These are phyloP conservation scores for Ormyrus labotus DNA, from an alignment of 2,888 invertebrate genomes.

Conservation along the genomic window DNA sequence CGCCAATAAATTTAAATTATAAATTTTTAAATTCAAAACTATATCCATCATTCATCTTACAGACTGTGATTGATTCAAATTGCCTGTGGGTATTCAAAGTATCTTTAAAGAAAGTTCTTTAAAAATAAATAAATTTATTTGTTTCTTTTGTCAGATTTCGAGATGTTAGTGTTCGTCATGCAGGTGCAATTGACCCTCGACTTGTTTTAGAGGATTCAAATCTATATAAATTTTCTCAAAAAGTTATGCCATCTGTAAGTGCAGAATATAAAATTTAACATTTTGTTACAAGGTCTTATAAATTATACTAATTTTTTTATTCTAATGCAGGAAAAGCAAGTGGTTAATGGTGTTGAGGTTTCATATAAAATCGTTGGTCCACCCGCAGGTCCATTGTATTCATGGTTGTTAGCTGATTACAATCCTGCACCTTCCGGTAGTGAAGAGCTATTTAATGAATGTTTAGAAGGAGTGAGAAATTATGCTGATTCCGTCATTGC, in stretches of 20 bases:
- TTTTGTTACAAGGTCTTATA: not conserved
- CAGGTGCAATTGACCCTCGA: conserved; percentile 52
- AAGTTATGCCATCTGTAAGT: conserved; percentile 57
- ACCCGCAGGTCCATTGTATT: conserved; percentile 58
- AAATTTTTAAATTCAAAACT: conserved; percentile 59
- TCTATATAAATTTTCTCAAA: conserved; percentile 56
- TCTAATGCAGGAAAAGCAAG: conserved; percentile 55
- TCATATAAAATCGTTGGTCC: conserved; percentile 62
- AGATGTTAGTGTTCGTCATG: conserved; percentile 59
- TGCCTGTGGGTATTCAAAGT: conserved; percentile 56
- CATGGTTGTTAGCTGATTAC: conserved; percentile 62
- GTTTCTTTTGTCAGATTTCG: conserved; percentile 54
- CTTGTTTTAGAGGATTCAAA: conserved; percentile 57
- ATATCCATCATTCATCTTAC: conserved; percentile 61
- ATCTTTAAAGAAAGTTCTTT: not conserved
- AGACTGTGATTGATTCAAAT: conserved; percentile 62
- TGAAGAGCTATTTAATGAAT: conserved; percentile 59
- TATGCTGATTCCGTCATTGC: conserved; percentile 60
- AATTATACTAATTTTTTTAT: not conserved
- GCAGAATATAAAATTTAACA: not conserved
- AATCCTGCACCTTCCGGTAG: conserved; percentile 26
- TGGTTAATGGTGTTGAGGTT: conserved; percentile 57
- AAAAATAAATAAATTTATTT: not conserved
- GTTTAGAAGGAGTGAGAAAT: conserved; percentile 57
- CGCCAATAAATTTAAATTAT: conserved; percentile 53